Conservation (phyloP, 2,888 invertebrate genomes). For the Lycocerus yunnanus region DNA sequence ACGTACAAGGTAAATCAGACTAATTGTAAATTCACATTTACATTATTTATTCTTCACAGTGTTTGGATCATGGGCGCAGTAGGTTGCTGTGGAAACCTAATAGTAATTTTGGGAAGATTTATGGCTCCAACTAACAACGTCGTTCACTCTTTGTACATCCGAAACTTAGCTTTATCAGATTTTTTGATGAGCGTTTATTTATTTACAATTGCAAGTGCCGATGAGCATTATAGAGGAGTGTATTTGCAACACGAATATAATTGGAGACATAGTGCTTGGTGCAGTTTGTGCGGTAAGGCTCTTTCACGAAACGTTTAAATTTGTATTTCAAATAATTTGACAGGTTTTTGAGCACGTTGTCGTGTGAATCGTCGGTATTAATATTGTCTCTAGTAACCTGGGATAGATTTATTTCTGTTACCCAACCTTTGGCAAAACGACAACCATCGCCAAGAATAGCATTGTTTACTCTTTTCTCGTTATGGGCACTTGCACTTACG, state of each 20-base stretch:
- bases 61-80: conserved; percentile 67
- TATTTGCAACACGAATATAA: conserved; percentile 62
- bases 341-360: conserved; percentile 63
- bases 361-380: conserved; percentile 65
- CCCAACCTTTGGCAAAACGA: conserved; percentile 60
- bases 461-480: conserved; percentile 54
- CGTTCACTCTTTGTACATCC: conserved; percentile 65
- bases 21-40: not conserved
- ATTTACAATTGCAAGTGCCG: conserved; percentile 62
- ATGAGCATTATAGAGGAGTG: conserved; percentile 58
- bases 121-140: conserved; percentile 61
- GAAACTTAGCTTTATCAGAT: conserved; percentile 66
- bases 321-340: conserved; percentile 14
- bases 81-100: conserved; percentile 62
- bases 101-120: conserved; percentile 62
- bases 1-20: conserved; percentile 55
- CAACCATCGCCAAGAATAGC: conserved; percentile 56
- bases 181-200: conserved; percentile 67
- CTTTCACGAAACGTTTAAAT: not conserved
- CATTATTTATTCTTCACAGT: conserved; percentile 46
- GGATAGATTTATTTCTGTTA: conserved; percentile 65
- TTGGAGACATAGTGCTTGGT: conserved; percentile 63
- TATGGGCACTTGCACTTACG: conserved; percentile 59
- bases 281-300: conserved; percentile 61
- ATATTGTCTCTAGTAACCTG: conserved; percentile 64